Conservation (phyloP, 2,113 vertebrate species). For the Grus americana region DNA sequence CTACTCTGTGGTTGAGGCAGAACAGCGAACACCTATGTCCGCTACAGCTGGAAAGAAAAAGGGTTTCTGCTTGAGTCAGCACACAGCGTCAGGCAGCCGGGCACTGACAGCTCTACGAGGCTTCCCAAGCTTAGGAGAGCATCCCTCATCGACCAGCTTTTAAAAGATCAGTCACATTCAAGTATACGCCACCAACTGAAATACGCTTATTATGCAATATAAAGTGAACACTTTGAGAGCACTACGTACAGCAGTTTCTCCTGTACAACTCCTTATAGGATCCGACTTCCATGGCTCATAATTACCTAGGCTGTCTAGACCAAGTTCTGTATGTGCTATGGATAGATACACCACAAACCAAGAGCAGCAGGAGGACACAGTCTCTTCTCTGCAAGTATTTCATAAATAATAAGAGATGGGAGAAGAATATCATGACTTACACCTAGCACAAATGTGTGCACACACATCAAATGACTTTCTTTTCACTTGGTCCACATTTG, state of each 20-base stretch:
- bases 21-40: background rate
- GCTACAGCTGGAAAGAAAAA: background rate
- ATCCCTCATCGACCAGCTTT: background rate
- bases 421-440: background rate
- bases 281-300: background rate
- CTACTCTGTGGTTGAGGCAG: background rate
- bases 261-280: background rate
- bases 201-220: background rate
- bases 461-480: background rate
- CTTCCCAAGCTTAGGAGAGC: background rate
- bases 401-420: background rate
- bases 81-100: background rate
- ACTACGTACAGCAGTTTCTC: background rate
- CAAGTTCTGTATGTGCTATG: background rate
- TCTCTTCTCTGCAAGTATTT: background rate
- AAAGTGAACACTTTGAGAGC: background rate
- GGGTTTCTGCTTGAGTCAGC: background rate
- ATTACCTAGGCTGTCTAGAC: background rate
- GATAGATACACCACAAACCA: background rate
- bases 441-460: background rate
- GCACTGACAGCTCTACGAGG: background rate
- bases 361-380: background rate
- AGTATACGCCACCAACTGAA: background rate
- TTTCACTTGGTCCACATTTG: background rate
- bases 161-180: background rate